Evolutionary conservation across 2,888 invertebrate species (phyloP).

Genomic region (Camptogramma bilineatum): DNA sequence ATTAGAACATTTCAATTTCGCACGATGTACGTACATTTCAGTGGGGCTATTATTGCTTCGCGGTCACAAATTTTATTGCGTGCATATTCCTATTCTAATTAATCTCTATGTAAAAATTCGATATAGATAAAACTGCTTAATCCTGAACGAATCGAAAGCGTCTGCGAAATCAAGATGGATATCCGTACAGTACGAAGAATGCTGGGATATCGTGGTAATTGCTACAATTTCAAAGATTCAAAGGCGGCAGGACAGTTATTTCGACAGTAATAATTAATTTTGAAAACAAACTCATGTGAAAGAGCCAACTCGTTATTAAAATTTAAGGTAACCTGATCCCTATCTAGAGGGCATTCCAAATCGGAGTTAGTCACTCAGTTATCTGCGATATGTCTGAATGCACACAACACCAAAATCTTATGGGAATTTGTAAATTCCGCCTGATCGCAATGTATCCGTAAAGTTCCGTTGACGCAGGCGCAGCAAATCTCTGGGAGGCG

Average conservation of each 20-base stretch:
- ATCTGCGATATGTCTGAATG: constrained; percentile 16
- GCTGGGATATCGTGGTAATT: constrained; percentile 40
- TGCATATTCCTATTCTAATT: constrained; percentile 45
- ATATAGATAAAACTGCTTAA: constrained; percentile 42
- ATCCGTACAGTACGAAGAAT: constrained; percentile 39
- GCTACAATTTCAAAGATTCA: constrained; percentile 36
- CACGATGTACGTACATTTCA: constrained; percentile 23
- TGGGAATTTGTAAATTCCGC: constrained; percentile 48
- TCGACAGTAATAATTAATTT: constrained; percentile 43
- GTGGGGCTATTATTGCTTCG: constrained; percentile 53
- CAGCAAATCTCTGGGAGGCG: constrained; percentile 61
- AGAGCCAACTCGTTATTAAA: constrained; percentile 32
- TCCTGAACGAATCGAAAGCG: constrained; percentile 46
- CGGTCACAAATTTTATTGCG: constrained; percentile 61
- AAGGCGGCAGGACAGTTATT: constrained; percentile 30
- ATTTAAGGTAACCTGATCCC: constrained; percentile 37
- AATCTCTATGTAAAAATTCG: constrained; percentile 48
- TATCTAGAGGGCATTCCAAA: constrained; percentile 33
- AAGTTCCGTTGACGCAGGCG: constrained; percentile 58
- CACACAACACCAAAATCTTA: not conserved
- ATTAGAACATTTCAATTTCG: constrained; percentile 40
- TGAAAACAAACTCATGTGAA: constrained; percentile 33
- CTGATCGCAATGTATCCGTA: constrained; percentile 44
- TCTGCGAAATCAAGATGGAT: constrained; percentile 33
- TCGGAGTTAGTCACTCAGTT: constrained; percentile 35